A percentile compares a stretch with the other conserved stretches of the same genome.
These are phyloP conservation scores for Apocrypta bakeri DNA, from an alignment of 1,140 invertebrate species.

Conservation along the genomic window DNA sequence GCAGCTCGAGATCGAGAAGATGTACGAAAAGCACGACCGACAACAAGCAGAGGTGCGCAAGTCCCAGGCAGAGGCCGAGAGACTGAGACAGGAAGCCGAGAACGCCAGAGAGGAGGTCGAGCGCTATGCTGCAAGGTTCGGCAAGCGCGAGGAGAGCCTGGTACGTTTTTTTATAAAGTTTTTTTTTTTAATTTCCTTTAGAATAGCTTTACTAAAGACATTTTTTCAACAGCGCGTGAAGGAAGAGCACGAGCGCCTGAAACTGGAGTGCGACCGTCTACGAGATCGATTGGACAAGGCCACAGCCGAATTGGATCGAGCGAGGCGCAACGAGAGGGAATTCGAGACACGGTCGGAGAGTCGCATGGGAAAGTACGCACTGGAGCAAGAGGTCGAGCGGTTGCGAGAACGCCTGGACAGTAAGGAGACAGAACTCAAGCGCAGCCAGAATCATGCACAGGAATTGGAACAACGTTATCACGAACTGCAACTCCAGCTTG, in stretches of 20 bases:
- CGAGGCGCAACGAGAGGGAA: conserved; percentile 80
- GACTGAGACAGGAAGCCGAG: conserved; percentile 81
- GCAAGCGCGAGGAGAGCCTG: conserved; percentile 86
- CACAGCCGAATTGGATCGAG: conserved; percentile 84
- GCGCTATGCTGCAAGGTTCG: conserved; percentile 83
- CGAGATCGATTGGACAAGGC: conserved; percentile 89
- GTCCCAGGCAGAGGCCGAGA: conserved; percentile 85
- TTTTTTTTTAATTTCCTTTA: too few relatives aligned
- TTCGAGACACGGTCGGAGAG: conserved; percentile 85
- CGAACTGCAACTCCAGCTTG: conserved; percentile 86
- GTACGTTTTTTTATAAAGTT: background rate
- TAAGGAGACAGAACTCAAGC: conserved; percentile 84
- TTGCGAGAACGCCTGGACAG: conserved; percentile 84
- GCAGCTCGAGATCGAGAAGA: conserved; percentile 91
- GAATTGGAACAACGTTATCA: conserved; percentile 86
- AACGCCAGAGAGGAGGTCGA: conserved; percentile 83
- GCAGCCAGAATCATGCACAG: conserved; percentile 78
- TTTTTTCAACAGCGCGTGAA: conserved; percentile 75
- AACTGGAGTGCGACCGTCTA: conserved; percentile 88
- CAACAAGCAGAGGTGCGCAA: conserved; percentile 87
- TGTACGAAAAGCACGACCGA: conserved; percentile 92
- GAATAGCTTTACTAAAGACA: too few relatives aligned
- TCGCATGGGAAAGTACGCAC: conserved; percentile 89
- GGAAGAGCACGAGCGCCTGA: conserved; percentile 86
- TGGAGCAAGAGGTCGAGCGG: conserved; percentile 82